A percentile compares a stretch with the other conserved stretches of the same genome.
phyloP scores from a whole-genome alignment of 2,113 vertebrate species.

The Carettochelys insculpta region DNA sequence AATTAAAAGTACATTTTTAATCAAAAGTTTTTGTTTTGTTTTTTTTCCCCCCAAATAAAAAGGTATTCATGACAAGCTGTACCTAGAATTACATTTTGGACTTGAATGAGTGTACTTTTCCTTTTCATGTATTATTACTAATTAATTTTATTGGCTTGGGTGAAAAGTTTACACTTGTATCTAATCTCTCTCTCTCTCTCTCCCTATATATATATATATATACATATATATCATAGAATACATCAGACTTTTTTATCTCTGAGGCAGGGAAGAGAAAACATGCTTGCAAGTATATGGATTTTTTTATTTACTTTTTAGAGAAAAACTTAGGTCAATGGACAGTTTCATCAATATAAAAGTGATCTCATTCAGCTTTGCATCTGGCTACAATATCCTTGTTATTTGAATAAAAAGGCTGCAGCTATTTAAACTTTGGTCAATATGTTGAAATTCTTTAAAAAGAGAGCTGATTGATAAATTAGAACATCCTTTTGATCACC shows the following conservation, averaged over 20 bases:
- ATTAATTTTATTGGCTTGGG: not conserved
- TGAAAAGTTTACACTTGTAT: not conserved
- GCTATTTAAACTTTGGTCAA: not conserved
- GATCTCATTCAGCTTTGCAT: not conserved
- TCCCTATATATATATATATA: no score
- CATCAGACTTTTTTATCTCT: not conserved
- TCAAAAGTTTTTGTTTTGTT: no score
- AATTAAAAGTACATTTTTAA: not conserved
- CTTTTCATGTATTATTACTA: not conserved
- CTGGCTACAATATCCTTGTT: not conserved
- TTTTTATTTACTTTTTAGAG: not conserved
- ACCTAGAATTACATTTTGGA: not conserved
- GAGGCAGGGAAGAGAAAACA: not conserved
- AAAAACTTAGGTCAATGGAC: not conserved
- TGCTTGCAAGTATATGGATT: not conserved
- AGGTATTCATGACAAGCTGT: accelerated
- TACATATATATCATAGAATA: not conserved
- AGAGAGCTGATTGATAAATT: not conserved
- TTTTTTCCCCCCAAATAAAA: no score
- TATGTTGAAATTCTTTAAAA: not conserved
- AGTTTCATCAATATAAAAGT: not conserved
- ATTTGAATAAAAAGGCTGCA: not conserved
- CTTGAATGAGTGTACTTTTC: not conserved
- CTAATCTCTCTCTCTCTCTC: no score
- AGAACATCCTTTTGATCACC: not conserved